Base-by-base conservation (phyloP, 1,140 invertebrate species). In the Ips typographus region DNA sequence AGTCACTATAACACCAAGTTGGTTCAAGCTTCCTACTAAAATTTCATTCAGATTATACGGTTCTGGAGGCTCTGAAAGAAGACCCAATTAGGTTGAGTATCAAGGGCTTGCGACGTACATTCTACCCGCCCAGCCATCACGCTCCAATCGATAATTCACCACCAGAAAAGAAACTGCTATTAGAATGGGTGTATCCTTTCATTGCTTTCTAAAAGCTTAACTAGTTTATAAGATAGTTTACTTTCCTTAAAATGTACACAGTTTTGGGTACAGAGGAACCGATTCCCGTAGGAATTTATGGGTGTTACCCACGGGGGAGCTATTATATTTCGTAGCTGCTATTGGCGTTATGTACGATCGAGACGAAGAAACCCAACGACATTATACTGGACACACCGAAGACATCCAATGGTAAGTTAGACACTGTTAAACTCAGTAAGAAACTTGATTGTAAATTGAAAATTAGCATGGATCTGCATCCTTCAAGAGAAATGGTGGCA, bases 371-470 rank as follows among this genome's bases (percentile, higher is more conserved):
- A 87, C 89, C 2, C 96, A 98, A 82, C 83, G 95, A 65, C 95
- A 98, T 80, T 98, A 98, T 76, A 88, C 87, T 4, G 95, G 93
- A 2, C 96, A 98, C 78, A 97, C 94, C 0, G 94, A 97, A 80
- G 96, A 98, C 76, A 95, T 98, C 70, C 87, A 88, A 81, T 89
- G 88, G 87, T 88, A 75, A 81, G 71, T 37, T 49, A 3, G 7
- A 49, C 44, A 3, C 2, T 1, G 44, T 49, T 6, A 49, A 49
- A 8, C 44, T 49, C 22, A 49, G 44, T 49, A 49, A 22, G 44
- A 49, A 0, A 2, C 3, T 49, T 49, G 1, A 49, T n/a, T 22
- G 22, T 22, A 22, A 22, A 22, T 22, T 22, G 22, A 22, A 22
- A 22, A 49, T 40, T 74, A 93, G 92, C 77, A 89, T 95, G 86